Evolutionary conservation across 2,113 vertebrate species (phyloP).

Genomic region (Ochotona curzoniae): DNA sequence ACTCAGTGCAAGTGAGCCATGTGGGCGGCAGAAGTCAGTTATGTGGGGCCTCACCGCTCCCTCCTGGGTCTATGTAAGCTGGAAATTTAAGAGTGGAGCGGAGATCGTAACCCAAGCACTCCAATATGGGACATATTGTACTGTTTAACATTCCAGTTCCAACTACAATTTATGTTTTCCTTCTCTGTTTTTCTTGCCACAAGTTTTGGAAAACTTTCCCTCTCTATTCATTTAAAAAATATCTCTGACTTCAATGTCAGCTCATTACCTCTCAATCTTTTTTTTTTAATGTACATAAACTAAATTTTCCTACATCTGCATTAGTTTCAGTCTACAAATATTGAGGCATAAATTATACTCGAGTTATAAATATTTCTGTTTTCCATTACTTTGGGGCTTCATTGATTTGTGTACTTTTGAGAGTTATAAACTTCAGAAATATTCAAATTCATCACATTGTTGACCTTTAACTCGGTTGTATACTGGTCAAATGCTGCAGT

Average conservation of each 20-base stretch:
- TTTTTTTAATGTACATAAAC: not conserved
- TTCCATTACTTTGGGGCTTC: not conserved
- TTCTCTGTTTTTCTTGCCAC: not conserved
- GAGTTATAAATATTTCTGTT: constrained; percentile 18
- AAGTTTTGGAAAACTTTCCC: not conserved
- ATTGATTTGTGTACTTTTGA: not conserved
- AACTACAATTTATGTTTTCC: not conserved
- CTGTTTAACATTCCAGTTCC: too few species aligned
- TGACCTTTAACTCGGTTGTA: not conserved
- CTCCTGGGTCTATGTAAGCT: too few species aligned
- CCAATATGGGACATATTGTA: too few species aligned
- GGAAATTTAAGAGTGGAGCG: too few species aligned
- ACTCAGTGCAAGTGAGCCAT: too few species aligned
- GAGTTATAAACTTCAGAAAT: constrained; percentile 7
- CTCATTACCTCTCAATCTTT: not conserved
- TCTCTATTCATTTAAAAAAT: not conserved
- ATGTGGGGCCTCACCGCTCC: too few species aligned
- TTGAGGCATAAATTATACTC: not conserved
- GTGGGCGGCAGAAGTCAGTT: too few species aligned
- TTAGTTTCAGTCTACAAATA: not conserved
- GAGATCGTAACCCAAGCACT: too few species aligned
- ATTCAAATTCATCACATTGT: not conserved
- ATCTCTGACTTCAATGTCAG: not conserved
- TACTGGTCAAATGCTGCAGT: not conserved
- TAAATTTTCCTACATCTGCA: not conserved